Base-by-base conservation (phyloP, 1,140 invertebrate species). In the Probaryconus sp. region DNA sequence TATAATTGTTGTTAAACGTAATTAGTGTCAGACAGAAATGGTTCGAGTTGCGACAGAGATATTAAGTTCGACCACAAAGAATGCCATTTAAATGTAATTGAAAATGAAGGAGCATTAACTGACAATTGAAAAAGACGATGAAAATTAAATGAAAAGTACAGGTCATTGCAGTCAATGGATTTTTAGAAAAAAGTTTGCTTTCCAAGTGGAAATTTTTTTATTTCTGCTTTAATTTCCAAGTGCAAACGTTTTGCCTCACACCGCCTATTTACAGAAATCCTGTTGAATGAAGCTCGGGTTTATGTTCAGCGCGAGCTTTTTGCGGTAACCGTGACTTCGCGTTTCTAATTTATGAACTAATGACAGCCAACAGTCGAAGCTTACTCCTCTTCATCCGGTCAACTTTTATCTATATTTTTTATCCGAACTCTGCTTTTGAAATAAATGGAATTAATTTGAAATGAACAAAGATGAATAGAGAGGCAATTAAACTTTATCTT, bases 301-400 rank as follows among this genome's bases (percentile, higher is more conserved):
- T 73, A 56, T 48, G 72, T 55, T 70, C 51, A 50, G 40, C 65
- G 53, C 40, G 11, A 43, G 68, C 45, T 67, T 76, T 81, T 77
- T 79, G 61, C 60, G 6, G 9, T 14, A 53, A 13, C 9, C 63
- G n/a, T 38, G 13, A 53, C 50, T 51, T 69, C 68, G 51, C 45
- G 51, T 50, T 55, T 42, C 60, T 76, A 79, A 79, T 78, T 78
- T 78, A 78, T 76, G 77, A 78, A 61, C 73, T 50, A 55, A 18
- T 38, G 28, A 51, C 60, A 35, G 71, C 55, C 68, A 73, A 56
- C 72, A 28, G 64, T 30, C 28, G 28, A 5, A n/a, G 6, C 6
- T n/a, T n/a, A 30, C 31, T 47, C 17, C 38, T 30, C 28, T 28
- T 17, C 24, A 17, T 28, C 40, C 28, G 3, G 14, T 30, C 26